Base-by-base conservation (phyloP, 2,113 vertebrate genomes). In the Gobio gobio region DNA sequence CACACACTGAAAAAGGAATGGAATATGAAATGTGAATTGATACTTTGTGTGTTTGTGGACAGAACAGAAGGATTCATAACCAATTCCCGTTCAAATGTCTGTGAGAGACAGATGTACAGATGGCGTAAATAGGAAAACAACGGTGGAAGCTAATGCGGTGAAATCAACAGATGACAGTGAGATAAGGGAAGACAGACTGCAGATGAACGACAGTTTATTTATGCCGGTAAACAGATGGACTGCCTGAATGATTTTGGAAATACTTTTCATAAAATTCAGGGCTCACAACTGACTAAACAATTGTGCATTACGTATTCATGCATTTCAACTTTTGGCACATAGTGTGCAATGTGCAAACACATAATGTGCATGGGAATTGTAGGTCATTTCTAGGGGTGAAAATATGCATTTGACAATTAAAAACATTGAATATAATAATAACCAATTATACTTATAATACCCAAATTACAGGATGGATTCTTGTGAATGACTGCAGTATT, bases 111-210 rank as follows among this genome's bases (percentile, higher is more conserved):
- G 79, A 82, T 29, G 63, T 82, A 82, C 79, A 82, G 81, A 83
- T 83, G 80, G 64, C 20, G 12, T 36, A 72, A 72, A 82, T 36
- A 40, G 40, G 47, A 82, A 82, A 72, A 82, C 47, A 56, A 82
- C 10, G 2, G 26, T 51, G 49, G 29, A 70, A 82, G 64, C 63
- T 72, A 72, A 82, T 82, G 47, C 29, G 33, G 49, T 72, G 66
- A 58, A 83, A 83, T 83, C 51, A 83, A 73, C 81, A 72, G 33
- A 83, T 83, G 64, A 83, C 81, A 58, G 64, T 36, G 64, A 73
- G 81, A 83, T 70, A 83, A 83, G 49, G 33, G 49, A 83, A 56
- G 47, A 73, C 47, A 83, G 81, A 72, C 81, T 43, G 49, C 47
- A 56, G 49, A 83, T 72, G 47, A 72, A 68, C 47, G 47, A 36